Conservation (phyloP, 1,140 invertebrate genomes). For the Trichonephila clavipes region DNA sequence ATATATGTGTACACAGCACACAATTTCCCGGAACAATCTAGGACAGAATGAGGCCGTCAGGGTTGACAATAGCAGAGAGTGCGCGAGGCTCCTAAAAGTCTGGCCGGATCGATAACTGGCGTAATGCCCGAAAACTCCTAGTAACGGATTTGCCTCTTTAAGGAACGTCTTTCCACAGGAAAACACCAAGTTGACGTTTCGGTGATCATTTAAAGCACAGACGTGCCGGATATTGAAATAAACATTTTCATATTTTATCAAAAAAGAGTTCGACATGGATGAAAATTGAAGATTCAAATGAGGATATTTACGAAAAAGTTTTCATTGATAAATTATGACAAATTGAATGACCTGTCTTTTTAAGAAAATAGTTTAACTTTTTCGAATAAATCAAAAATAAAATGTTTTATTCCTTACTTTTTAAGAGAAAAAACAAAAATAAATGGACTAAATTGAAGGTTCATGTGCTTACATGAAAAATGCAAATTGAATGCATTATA, state of each 20-base stretch:
- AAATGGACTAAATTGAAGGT: too few species aligned
- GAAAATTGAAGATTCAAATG: background rate
- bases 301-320: too few species aligned
- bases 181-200: slow-evolving; percentile 45
- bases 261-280: background rate
- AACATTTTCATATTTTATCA: background rate
- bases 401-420: too few species aligned
- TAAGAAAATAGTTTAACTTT: too few species aligned
- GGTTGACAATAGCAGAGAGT: background rate
- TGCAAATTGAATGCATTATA: too few species aligned
- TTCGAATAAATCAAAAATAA: too few species aligned
- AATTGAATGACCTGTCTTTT: too few species aligned
- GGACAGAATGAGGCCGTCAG: slow-evolving; percentile 45
- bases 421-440: too few species aligned
- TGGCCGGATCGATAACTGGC: slow-evolving; percentile 70
- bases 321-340: too few species aligned
- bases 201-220: background rate
- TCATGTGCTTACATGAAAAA: too few species aligned
- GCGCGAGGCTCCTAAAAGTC: slow-evolving; percentile 50
- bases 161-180: slow-evolving; percentile 53
- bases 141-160: slow-evolving; percentile 43
- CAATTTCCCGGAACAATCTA: slow-evolving; percentile 36
- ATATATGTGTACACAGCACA: slow-evolving; percentile 36
- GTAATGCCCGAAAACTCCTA: slow-evolving; percentile 58
- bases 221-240: slow-evolving; percentile 34